Evolutionary conservation across 1,140 invertebrate species (phyloP), one percentile per base, ranked within the genome.

Genomic region (Zaprionus camerounensis): DNA sequence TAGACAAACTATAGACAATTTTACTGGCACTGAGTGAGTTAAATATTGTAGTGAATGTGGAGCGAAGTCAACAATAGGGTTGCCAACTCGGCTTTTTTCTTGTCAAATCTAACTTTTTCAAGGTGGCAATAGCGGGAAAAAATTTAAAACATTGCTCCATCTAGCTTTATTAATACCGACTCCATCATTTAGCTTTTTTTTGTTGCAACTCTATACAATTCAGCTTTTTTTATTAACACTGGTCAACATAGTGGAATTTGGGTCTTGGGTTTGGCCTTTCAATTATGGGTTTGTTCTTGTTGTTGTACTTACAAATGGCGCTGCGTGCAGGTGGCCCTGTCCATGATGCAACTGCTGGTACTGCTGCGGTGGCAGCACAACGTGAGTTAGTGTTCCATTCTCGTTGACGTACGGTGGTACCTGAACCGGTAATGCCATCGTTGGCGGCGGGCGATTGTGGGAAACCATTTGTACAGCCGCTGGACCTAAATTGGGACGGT

Each of bases 331-430:
- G 76, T 92, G 91, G 61, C 91, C 86, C 93, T 92, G 92, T 91
- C 92, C 83, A 56, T 79, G 94, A 93, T 94, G 94, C 64, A 93
- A 91, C 73, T 95, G 95, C 65, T 95, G 95, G 61, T 95, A 95
- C 62, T 94, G 94, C 91, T 96, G 95, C 28, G 96, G 95, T 12
- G 96, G 96, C 65, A 98, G 94, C 80, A 98, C 96, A 80, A 98
- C 97, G 93, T 98, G 97, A 44, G 96, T 95, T 78, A 98, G 94
- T 66, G 96, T 96, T 63, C 97, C 96, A 92, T 95, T 96, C 93
- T 98, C 97, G 93, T 98, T 97, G 76, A 98, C 95, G 81, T 98
- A 97, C 92, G 97, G 97, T 76, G 98, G 95, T 93, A 98, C 97
- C 90, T 97, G 97, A 44, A 96, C 96, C 31, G 97, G 97, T 73